phyloP scores from a whole-genome alignment of 2,888 invertebrate genomes.

The Hesperia comma region DNA sequence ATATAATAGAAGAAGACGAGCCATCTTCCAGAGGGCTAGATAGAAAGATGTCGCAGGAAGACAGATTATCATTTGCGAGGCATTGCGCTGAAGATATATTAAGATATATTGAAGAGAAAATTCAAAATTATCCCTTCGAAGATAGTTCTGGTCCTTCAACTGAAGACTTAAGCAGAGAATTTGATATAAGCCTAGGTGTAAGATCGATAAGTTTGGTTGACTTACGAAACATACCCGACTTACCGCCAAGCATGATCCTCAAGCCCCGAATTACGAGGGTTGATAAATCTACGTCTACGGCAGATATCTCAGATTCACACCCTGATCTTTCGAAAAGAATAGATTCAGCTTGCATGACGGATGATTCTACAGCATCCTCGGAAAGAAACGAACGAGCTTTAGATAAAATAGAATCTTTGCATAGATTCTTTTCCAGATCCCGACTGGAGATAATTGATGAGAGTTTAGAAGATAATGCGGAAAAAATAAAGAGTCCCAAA shows the following conservation, averaged over 20 bases:
- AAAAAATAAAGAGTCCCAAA: conserved; percentile 54
- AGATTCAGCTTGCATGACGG: conserved; percentile 73
- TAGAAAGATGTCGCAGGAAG: conserved; percentile 57
- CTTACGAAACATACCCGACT: conserved; percentile 72
- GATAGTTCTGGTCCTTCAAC: conserved; percentile 56
- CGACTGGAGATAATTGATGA: conserved; percentile 79
- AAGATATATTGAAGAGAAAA: conserved; percentile 65
- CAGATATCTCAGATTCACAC: conserved; percentile 70
- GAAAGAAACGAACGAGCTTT: conserved; percentile 69
- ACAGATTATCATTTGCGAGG: conserved; percentile 56
- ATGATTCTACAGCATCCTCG: conserved; percentile 66
- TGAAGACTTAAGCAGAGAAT: conserved; percentile 61
- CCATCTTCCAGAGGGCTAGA: conserved; percentile 63
- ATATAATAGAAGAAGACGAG: conserved; percentile 78
- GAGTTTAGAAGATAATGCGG: conserved; percentile 66
- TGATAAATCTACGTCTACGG: conserved; percentile 76
- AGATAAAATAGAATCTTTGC: conserved; percentile 73
- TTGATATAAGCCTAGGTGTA: conserved; percentile 62
- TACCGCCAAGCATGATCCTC: conserved; percentile 73
- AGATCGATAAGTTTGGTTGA: conserved; percentile 76
- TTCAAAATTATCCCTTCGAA: conserved; percentile 49
- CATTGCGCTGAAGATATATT: conserved; percentile 66
- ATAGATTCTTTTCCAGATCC: conserved; percentile 75
- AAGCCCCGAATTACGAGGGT: conserved; percentile 71
- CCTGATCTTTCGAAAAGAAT: conserved; percentile 66